Conservation (phyloP, 2,888 invertebrate species). For the Acrobasis consociella region DNA sequence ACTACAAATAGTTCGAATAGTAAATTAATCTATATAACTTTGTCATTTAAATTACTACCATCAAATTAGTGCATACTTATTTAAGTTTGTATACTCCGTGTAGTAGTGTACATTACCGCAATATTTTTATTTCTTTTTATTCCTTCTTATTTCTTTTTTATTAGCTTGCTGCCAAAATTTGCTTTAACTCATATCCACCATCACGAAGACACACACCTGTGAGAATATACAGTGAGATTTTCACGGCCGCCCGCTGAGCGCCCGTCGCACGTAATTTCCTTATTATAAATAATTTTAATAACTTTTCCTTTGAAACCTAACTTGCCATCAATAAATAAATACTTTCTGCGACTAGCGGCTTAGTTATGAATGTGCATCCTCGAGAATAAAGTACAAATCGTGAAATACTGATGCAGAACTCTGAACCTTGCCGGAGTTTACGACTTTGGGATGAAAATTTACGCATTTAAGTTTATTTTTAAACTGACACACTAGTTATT, state of each 20-base stretch:
- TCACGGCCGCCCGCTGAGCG: conserved; percentile 34
- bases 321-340: background rate
- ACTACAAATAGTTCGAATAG: too few relatives aligned
- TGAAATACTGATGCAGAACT: conserved; percentile 3
- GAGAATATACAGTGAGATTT: conserved; percentile 40
- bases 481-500: background rate
- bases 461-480: background rate
- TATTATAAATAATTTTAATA: conserved; percentile 3
- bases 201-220: background rate
- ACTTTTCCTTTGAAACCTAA: background rate
- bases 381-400: background rate
- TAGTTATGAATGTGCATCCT: background rate
- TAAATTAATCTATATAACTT: too few relatives aligned
- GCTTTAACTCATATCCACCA: too few relatives aligned
- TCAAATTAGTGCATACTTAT: too few relatives aligned
- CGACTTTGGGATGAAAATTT: background rate
- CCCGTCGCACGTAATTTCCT: conserved; percentile 1
- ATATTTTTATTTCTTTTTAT: too few relatives aligned
- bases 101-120: too few relatives aligned
- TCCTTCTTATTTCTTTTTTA: too few relatives aligned
- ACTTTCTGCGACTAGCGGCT: background rate
- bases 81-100: too few relatives aligned
- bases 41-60: too few relatives aligned
- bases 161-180: too few relatives aligned
- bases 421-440: background rate